A percentile compares a stretch with the other conserved stretches of the same genome.
Evolutionary conservation across 2,797 vertebrate genomes (phyloP).

Genomic region (Siniperca scherzeri): DNA sequence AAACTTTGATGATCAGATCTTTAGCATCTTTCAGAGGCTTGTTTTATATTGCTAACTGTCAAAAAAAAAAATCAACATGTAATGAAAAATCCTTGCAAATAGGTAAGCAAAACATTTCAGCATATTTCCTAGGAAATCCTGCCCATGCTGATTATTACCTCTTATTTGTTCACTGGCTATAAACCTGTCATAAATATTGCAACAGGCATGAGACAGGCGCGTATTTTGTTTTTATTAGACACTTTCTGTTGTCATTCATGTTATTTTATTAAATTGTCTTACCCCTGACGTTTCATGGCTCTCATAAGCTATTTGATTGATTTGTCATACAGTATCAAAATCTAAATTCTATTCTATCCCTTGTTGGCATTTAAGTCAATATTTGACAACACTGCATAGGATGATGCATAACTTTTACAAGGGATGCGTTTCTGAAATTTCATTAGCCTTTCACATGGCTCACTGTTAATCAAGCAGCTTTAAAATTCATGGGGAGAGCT

Average conservation of each 20-base stretch:
- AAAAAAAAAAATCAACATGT: neutral
- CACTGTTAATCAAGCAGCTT: conserved; percentile 66
- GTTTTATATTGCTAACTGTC: neutral
- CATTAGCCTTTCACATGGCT: conserved; percentile 59
- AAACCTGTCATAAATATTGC: conserved; percentile 44
- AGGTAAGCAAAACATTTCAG: neutral
- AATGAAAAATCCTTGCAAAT: neutral
- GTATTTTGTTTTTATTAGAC: conserved; percentile 42
- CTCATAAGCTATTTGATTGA: conserved; percentile 57
- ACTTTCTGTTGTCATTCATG: conserved; percentile 19
- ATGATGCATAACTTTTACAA: conserved; percentile 47
- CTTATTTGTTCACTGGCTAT: conserved; percentile 18
- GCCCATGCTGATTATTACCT: conserved; percentile 18
- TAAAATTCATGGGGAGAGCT: conserved; percentile 66
- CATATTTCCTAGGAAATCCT: neutral
- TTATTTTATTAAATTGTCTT: conserved; percentile 35
- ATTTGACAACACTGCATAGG: conserved; percentile 62
- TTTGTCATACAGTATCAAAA: conserved; percentile 55
- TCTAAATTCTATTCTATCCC: conserved; percentile 50
- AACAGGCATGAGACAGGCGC: conserved; percentile 10
- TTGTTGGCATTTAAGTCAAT: conserved; percentile 70
- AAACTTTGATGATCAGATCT: neutral
- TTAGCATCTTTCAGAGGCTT: neutral
- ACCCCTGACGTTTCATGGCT: conserved; percentile 40
- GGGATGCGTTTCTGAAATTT: conserved; percentile 51